phyloP scores from a whole-genome alignment of 2,888 invertebrate genomes.

The Molanna angustata region DNA sequence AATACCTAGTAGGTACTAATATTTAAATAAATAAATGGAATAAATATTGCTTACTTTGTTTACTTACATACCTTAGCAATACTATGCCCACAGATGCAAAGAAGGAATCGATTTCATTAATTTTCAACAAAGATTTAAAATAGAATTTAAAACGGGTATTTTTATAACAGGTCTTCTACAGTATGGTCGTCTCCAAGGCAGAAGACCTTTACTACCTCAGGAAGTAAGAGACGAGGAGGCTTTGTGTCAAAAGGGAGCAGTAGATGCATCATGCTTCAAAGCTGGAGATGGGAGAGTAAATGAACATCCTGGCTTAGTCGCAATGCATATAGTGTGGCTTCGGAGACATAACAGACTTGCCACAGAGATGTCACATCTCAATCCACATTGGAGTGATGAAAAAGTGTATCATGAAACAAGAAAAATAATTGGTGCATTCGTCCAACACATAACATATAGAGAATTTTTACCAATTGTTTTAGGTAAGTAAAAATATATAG shows the following conservation, averaged over 20 bases:
- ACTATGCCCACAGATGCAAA: too few species aligned
- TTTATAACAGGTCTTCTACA: conserved; percentile 48
- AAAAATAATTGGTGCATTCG: conserved; percentile 74
- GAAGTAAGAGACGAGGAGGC: conserved; percentile 56
- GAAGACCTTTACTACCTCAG: conserved; percentile 57
- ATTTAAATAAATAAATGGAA: too few species aligned
- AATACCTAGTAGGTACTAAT: too few species aligned
- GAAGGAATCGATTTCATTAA: too few species aligned
- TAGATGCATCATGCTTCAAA: conserved; percentile 72
- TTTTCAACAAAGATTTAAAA: too few species aligned
- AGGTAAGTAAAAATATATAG: too few species aligned
- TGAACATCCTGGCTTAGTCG: conserved; percentile 77
- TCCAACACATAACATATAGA: conserved; percentile 81
- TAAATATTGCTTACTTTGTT: too few species aligned
- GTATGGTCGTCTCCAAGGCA: conserved; percentile 64
- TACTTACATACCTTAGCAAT: neutral
- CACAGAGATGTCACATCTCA: conserved; percentile 65
- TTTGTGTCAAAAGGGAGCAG: conserved; percentile 67
- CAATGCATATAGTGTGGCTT: conserved; percentile 73
- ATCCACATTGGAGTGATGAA: conserved; percentile 87
- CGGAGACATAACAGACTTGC: conserved; percentile 75
- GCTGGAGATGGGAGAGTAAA: conserved; percentile 77
- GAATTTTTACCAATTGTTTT: conserved; percentile 81
- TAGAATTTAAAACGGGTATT: neutral
- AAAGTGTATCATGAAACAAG: conserved; percentile 81